These are phyloP conservation scores for Coregonus sp. DNA, from an alignment of 2,797 vertebrate species.

Conservation along the genomic window DNA sequence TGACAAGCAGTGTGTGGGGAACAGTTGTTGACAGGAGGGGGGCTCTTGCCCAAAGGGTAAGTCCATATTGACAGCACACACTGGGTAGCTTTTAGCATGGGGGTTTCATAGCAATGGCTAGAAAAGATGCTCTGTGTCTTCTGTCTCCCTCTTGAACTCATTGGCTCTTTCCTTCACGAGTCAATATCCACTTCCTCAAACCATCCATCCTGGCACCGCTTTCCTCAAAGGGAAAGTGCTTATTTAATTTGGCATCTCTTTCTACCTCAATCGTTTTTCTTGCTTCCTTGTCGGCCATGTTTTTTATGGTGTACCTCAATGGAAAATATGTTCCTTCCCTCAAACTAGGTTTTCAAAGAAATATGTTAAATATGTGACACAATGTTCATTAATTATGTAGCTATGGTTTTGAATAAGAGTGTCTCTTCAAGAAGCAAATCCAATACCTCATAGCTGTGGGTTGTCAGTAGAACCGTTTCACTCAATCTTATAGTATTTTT, in stretches of 20 bases:
- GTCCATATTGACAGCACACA: conserved; percentile 18
- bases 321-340: background rate
- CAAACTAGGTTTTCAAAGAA: background rate
- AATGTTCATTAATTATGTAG: background rate
- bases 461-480: background rate
- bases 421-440: background rate
- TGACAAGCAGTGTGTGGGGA: conserved; percentile 18
- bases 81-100: conserved; percentile 14
- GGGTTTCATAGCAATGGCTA: conserved; percentile 24
- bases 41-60: conserved; percentile 13
- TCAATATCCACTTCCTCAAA: conserved; percentile 31
- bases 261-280: background rate
- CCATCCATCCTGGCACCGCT: background rate
- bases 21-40: conserved; percentile 17
- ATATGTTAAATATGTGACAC: background rate
- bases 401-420: too few species aligned
- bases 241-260: background rate
- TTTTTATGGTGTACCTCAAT: background rate
- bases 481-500: conserved; percentile 1
- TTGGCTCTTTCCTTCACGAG: conserved; percentile 36
- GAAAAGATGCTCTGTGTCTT: background rate
- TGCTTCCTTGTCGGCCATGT: background rate
- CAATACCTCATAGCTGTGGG: background rate
- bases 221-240: too few species aligned
- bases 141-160: conserved; percentile 25